Evolutionary conservation across 2,113 vertebrate genomes (phyloP), one percentile per base, ranked within the genome.

Genomic region (Phalacrocorax aristotelis): DNA sequence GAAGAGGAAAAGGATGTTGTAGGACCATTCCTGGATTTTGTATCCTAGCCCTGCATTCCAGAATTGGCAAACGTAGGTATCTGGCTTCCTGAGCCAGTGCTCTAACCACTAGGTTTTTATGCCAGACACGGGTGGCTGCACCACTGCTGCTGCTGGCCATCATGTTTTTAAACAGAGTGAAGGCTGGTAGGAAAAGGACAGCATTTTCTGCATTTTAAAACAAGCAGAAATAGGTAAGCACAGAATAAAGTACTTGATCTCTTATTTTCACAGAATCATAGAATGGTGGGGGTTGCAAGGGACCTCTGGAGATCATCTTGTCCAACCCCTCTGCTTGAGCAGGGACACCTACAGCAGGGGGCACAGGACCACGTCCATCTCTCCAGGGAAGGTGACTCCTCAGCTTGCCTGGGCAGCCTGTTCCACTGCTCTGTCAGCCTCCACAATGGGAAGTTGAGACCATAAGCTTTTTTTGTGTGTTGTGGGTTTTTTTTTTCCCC

Each of bases 391-490:
- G 38, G 38, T 10, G 38, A 38, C 38, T 38, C 38, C 38, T 10
- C 38, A 38, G 38, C 38, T 10, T 38, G 38, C 38, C 38, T 38
- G 38, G 38, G 38, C 38, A 38, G 38, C 38, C 38, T 38, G 38
- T 38, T 38, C 38, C 38, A 38, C 38, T 38, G 38, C 10, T 38
- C 38, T 38, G 38, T 38, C 38, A 38, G 38, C 38, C 38, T 38
- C 38, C 38, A 38, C 38, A 38, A 38, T 0, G 15, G 22, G 30
- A 96, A 96, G 17, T 1, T 55, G 26, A 52, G 48, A 95, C 76
- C 0, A 0, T 62, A 75, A 83, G 9, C 9, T 7, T 9, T 10
- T 11, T 10, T 21, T 8, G 13, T 38, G 38, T 38, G 38, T 38
- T 38, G 38, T 38, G 38, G 38, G 38, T 29, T 15, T 54, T 76